Percentiles rank a stretch among this genome's conserved stretches.
Evolutionary conservation across 2,888 invertebrate species (phyloP).

Genomic region (Hedya salicella): DNA sequence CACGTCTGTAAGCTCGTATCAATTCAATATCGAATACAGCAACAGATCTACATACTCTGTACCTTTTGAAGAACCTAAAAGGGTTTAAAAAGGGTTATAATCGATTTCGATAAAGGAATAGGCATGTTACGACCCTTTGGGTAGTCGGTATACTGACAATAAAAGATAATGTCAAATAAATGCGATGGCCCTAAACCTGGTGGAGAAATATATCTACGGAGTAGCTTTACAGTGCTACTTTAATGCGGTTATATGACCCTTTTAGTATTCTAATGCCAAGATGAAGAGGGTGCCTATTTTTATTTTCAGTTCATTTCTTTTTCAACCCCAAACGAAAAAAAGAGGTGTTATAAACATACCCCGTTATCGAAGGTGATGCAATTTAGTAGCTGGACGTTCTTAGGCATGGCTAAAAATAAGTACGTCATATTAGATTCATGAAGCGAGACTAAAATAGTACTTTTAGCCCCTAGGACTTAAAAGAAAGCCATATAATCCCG

Average conservation of each 20-base stretch:
- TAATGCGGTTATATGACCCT: background rate
- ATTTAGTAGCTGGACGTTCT: too few species aligned
- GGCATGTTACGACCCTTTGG: constrained; percentile 31
- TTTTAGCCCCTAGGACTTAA: too few species aligned
- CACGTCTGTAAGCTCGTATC: constrained; percentile 7
- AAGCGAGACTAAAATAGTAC: too few species aligned
- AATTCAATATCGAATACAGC: background rate
- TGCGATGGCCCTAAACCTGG: constrained; percentile 24
- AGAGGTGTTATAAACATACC: too few species aligned
- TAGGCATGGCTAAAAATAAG: too few species aligned
- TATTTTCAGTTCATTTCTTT: too few species aligned
- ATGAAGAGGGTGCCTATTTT: background rate
- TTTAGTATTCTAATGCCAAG: constrained; percentile 15
- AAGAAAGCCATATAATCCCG: too few species aligned
- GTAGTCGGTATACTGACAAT: constrained; percentile 36
- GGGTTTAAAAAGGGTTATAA: constrained; percentile 35
- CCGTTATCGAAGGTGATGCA: too few species aligned
- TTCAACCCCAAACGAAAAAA: too few species aligned
- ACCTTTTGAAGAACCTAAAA: constrained; percentile 28
- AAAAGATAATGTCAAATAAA: constrained; percentile 41
- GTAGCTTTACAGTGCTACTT: constrained; percentile 3
- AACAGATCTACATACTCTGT: constrained; percentile 13
- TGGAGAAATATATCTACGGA: background rate
- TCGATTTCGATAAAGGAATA: constrained; percentile 38
- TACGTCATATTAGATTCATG: too few species aligned